Conservation (phyloP, 2,888 invertebrate species). For the Diadromus collaris region DNA sequence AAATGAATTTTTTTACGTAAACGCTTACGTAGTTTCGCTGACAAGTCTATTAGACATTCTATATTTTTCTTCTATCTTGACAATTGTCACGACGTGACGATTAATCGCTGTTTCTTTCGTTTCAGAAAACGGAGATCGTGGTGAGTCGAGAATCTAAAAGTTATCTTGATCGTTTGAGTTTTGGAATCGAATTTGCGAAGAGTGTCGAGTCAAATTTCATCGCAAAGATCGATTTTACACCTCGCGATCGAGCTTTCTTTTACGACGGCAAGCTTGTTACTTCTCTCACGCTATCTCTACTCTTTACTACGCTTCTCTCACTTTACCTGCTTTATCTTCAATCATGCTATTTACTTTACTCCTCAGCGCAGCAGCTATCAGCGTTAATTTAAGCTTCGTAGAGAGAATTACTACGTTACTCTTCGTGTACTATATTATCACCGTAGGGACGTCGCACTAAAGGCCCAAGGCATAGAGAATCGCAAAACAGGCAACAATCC, state of each 20-base stretch:
- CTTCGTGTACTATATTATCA: neutral
- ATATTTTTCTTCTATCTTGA: neutral
- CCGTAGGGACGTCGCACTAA: slow-evolving; percentile 31
- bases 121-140: slow-evolving; percentile 74
- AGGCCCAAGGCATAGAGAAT: slow-evolving; percentile 53
- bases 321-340: slow-evolving; percentile 7
- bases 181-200: slow-evolving; percentile 32
- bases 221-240: slow-evolving; percentile 26
- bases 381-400: slow-evolving; percentile 51
- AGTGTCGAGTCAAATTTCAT: neutral
- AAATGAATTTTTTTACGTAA: slow-evolving; percentile 32
- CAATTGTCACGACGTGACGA: slow-evolving; percentile 11
- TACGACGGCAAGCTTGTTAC: slow-evolving; percentile 47
- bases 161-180: slow-evolving; percentile 33
- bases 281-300: slow-evolving; percentile 51
- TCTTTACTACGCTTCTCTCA: slow-evolving; percentile 37
- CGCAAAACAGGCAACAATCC: slow-evolving; percentile 18
- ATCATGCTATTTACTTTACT: slow-evolving; percentile 50
- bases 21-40: slow-evolving; percentile 44
- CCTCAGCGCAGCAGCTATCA: slow-evolving; percentile 55
- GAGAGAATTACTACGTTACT: slow-evolving; percentile 2
- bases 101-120: slow-evolving; percentile 61
- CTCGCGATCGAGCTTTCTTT: slow-evolving; percentile 30
- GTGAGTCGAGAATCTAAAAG: slow-evolving; percentile 66
- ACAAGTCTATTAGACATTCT: slow-evolving; percentile 8